Base-by-base conservation (phyloP, 2,113 vertebrate genomes). In the Suricata suricatta region DNA sequence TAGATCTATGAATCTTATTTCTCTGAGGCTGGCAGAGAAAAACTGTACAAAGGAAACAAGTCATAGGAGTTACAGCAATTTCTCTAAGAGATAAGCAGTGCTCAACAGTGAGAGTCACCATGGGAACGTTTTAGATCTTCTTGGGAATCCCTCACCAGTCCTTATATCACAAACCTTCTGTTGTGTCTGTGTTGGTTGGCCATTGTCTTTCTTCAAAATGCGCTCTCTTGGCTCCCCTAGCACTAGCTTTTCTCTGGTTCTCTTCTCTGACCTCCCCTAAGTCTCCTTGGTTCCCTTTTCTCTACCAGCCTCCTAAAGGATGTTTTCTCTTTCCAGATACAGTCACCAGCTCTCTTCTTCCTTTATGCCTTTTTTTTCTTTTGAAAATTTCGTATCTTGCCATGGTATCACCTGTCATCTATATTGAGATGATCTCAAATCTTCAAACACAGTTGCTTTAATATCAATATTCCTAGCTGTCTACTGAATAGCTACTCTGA, bases 191-290 rank as follows among this genome's bases (percentile, higher is more conserved):
- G 77, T 68, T 31, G 9, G 13, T 64, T 54, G 38, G 41, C 33
- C 60, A 68, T 77, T 76, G 41, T 93, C 25, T 87, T 27, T 83
- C 5, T 47, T 69, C 69, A 91, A 97, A 95, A 95, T 21, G 44
- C 41, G 52, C 6, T 68, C 7, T 23, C 16, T 94, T 72, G 69
- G 60, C 63, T 95, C 31, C 38, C 29, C 11, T n/a, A 14, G 16
- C 27, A 52, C 33, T 44, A 76, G 2, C 9, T 41, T 21, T 81
- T 93, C 71, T 71, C 57, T 92, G 27, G 27, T 87, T 90, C 77
- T 35, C 17, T 80, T 76, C n/a, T 31, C 47, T 82, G 63, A 27
- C 17, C n/a, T 54, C 15, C 23, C 10, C 31, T 21, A 63, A 47
- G 23, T 35, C 23, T 29, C n/a, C 7, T 47, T 81, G 38, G n/a